phyloP scores from a whole-genome alignment of 2,113 vertebrate species.

The Sigmodon hispidus region DNA sequence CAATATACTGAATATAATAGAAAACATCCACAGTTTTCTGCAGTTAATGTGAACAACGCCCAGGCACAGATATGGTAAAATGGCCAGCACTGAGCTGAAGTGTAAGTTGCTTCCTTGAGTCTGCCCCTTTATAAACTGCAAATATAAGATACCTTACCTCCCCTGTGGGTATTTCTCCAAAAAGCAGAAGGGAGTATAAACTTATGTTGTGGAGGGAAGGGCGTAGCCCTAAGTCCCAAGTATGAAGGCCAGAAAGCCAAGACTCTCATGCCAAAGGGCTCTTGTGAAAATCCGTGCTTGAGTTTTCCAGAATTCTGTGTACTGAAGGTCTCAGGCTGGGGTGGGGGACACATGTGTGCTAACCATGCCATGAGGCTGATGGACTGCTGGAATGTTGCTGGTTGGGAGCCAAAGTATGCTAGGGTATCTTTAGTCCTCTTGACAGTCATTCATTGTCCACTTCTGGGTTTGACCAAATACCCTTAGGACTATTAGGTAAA shows the following conservation, averaged over 20 bases:
- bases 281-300: not conserved
- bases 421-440: too few species aligned
- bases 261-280: not conserved
- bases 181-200: not conserved
- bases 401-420: not conserved
- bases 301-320: too few species aligned
- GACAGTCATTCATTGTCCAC: not conserved
- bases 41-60: not conserved
- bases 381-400: not conserved
- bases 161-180: not conserved
- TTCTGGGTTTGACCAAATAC: not conserved
- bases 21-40: constrained; percentile 9
- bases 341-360: not conserved
- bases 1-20: constrained; percentile 4
- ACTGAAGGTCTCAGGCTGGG: not conserved
- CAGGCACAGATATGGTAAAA: not conserved
- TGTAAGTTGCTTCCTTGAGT: not conserved
- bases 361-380: too few species aligned
- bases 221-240: not conserved
- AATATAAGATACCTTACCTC: not conserved
- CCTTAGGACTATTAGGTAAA: not conserved
- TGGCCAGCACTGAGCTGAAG: not conserved
- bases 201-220: not conserved
- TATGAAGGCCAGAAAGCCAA: not conserved
- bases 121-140: not conserved